phyloP scores from a whole-genome alignment of 2,888 invertebrate genomes.

The Chymomyza caudatula region DNA sequence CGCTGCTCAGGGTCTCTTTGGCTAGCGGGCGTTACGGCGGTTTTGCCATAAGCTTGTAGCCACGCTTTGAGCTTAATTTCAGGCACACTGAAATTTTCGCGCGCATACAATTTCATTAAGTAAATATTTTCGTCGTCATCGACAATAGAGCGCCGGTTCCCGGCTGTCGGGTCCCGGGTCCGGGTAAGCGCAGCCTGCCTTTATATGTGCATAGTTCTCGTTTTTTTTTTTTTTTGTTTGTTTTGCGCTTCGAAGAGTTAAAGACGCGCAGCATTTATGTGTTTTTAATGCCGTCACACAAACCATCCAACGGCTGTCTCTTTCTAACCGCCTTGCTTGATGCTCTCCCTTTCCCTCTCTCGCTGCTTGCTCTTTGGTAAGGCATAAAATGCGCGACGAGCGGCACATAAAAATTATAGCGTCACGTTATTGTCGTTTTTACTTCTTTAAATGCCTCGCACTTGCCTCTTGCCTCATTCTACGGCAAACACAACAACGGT shows the following conservation, averaged over 20 bases:
- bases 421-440: background rate
- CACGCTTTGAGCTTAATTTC: constrained; percentile 67
- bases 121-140: constrained; percentile 54
- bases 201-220: constrained; percentile 12
- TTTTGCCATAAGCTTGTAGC: constrained; percentile 28
- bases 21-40: constrained; percentile 4
- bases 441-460: background rate
- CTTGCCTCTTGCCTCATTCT: background rate
- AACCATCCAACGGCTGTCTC: background rate
- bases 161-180: background rate
- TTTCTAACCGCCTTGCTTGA: background rate
- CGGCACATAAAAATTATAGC: background rate
- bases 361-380: background rate
- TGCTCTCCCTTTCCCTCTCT: background rate
- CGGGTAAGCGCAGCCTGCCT: too few species aligned
- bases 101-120: constrained; percentile 70
- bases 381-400: constrained; percentile 48
- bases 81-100: constrained; percentile 68
- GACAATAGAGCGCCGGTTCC: background rate
- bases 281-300: constrained; percentile 56
- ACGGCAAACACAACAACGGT: background rate
- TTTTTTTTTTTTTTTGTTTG: constrained; percentile 8
- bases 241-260: constrained; percentile 38
- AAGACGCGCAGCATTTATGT: constrained; percentile 58
- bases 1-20: background rate